These are phyloP conservation scores for Acrobasis consociella DNA, from an alignment of 2,888 invertebrate species.

Conservation along the genomic window DNA sequence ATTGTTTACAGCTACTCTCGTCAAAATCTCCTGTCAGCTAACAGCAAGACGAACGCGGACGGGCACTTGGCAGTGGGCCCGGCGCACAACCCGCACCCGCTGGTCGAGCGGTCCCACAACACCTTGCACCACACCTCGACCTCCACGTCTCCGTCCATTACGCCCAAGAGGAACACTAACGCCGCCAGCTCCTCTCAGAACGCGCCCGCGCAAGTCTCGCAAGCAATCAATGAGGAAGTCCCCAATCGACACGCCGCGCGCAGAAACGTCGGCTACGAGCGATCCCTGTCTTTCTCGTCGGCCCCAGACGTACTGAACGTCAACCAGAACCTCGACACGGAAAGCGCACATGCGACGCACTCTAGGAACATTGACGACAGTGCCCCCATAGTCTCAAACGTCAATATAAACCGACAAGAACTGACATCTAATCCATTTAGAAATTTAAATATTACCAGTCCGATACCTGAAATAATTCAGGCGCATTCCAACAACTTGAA, in stretches of 20 bases:
- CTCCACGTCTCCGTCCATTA: conserved; percentile 53
- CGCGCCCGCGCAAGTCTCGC: conserved; percentile 26
- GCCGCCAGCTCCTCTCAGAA: conserved; percentile 42
- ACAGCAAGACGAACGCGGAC: conserved; percentile 88
- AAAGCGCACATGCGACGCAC: conserved; percentile 39
- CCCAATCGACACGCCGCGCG: conserved; percentile 45
- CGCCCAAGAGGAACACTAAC: conserved; percentile 68
- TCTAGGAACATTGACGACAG: conserved; percentile 51
- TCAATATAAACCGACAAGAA: conserved; percentile 63
- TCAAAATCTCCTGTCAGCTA: conserved; percentile 91
- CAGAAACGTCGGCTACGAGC: conserved; percentile 63
- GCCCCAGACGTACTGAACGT: conserved; percentile 83
- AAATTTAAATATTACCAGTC: conserved; percentile 66
- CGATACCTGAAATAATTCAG: conserved; percentile 73
- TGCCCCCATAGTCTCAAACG: conserved; percentile 42
- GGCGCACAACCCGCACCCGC: conserved; percentile 65
- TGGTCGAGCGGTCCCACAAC: conserved; percentile 83
- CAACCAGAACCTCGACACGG: conserved; percentile 66
- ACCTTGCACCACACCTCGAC: conserved; percentile 63
- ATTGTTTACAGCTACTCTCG: conserved; percentile 89
- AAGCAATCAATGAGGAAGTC: conserved; percentile 38
- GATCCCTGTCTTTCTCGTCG: conserved; percentile 74
- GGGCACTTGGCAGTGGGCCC: conserved; percentile 66
- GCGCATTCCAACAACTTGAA: conserved; percentile 73
- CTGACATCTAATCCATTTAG: conserved; percentile 53